Percentiles rank a stretch among this genome's conserved stretches.
Conservation (phyloP, 2,113 vertebrate genomes). For the Aphelocoma coerulescens region DNA sequence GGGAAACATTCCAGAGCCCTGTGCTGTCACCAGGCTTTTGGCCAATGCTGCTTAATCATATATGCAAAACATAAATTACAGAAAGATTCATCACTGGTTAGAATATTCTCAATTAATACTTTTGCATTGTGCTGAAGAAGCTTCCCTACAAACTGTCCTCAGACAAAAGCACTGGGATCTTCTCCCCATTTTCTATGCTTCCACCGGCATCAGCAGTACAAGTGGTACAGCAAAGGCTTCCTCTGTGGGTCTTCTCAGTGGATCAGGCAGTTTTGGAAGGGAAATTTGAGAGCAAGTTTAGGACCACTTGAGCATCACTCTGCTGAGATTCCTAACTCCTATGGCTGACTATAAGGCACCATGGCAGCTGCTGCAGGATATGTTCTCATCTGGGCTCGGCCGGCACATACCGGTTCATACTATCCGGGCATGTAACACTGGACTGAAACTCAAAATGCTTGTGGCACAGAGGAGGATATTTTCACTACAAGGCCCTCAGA, state of each 20-base stretch:
- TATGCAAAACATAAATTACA: neutral
- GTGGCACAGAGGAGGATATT: neutral
- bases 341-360: neutral
- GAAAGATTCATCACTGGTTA: neutral
- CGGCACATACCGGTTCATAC: neutral
- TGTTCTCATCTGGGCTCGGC: rapidly evolving
- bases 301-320: rapidly evolving
- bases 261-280: neutral
- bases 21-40: slow-evolving; percentile 40
- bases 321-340: neutral
- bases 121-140: neutral
- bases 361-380: neutral
- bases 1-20: slow-evolving; percentile 40
- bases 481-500: neutral
- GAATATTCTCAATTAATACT: slow-evolving; percentile 15
- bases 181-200: neutral
- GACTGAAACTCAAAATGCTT: neutral
- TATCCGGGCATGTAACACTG: neutral
- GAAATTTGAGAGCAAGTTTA: neutral
- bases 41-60: slow-evolving; percentile 9
- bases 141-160: neutral
- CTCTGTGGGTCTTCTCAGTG: neutral
- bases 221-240: neutral
- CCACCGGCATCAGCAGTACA: neutral
- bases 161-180: neutral